Evolutionary conservation across 2,113 vertebrate species (phyloP).

Genomic region (Suncus etruscus): DNA sequence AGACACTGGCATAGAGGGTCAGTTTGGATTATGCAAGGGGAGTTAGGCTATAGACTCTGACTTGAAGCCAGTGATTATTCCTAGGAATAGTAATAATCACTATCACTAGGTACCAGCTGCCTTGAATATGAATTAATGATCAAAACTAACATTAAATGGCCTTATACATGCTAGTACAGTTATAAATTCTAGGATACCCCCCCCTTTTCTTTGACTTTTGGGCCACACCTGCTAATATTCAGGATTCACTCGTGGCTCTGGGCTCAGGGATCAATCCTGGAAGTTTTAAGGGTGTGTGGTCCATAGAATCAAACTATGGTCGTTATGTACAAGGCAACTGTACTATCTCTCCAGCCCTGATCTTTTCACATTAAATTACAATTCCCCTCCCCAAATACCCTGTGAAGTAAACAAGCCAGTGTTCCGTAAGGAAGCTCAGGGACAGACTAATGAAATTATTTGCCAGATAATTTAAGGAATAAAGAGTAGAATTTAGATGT

Average conservation of each 20-base stretch:
- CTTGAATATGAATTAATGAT: constrained; percentile 21
- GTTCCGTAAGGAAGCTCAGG: background rate
- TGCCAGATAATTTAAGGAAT: background rate
- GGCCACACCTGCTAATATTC: too few relatives aligned
- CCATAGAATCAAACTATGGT: too few relatives aligned
- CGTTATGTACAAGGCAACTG: too few relatives aligned
- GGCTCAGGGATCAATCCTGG: too few relatives aligned
- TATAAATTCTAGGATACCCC: background rate
- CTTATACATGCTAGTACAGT: background rate
- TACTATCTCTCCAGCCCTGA: too few relatives aligned
- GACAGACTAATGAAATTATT: background rate
- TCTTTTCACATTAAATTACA: background rate
- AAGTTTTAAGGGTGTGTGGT: too few relatives aligned
- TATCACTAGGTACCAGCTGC: constrained; percentile 60
- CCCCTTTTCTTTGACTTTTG: background rate
- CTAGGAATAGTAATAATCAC: constrained; percentile 45
- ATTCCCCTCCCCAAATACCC: background rate
- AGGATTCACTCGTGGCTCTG: too few relatives aligned
- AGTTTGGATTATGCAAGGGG: constrained; percentile 21
- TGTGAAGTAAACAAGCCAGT: background rate
- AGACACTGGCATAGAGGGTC: background rate
- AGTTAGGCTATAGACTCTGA: constrained; percentile 32
- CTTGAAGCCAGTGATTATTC: constrained; percentile 57
- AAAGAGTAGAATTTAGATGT: background rate
- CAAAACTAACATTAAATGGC: background rate